Conservation (phyloP, 2,113 vertebrate genomes). For the Redunca redunca region DNA sequence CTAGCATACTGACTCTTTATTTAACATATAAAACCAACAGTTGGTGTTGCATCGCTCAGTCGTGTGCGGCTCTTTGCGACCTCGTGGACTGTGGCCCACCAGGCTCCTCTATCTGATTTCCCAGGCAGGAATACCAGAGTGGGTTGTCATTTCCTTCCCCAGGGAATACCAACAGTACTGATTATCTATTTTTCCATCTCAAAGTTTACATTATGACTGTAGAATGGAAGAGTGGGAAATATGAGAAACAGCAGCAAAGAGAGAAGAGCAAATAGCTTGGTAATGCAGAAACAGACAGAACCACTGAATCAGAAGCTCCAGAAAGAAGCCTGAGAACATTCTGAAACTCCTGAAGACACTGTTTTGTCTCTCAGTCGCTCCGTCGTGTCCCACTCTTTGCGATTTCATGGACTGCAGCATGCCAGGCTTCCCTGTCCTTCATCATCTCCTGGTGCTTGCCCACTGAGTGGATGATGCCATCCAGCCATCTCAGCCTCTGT, state of each 20-base stretch:
- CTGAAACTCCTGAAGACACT: background rate
- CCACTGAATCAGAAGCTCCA: background rate
- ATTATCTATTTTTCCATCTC: background rate
- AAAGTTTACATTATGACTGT: background rate
- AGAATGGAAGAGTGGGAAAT: background rate
- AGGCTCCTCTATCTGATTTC: background rate
- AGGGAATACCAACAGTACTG: background rate
- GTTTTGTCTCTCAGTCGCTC: fast-evolving
- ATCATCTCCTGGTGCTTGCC: background rate
- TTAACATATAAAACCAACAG: background rate
- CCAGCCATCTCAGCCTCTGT: background rate
- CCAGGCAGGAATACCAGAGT: background rate
- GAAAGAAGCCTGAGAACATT: background rate
- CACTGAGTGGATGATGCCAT: background rate
- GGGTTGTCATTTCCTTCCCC: background rate
- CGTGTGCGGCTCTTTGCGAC: fast-evolving
- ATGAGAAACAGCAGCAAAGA: background rate
- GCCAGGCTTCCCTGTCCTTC: background rate
- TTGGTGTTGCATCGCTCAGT: fast-evolving
- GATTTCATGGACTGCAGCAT: background rate
- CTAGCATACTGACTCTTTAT: background rate
- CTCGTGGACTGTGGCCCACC: background rate
- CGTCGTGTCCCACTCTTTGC: fast-evolving
- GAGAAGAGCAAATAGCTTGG: background rate
- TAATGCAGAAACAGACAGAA: background rate